Evolutionary conservation across 2,888 invertebrate species (phyloP).

Genomic region (Dicyrtomina minuta): DNA sequence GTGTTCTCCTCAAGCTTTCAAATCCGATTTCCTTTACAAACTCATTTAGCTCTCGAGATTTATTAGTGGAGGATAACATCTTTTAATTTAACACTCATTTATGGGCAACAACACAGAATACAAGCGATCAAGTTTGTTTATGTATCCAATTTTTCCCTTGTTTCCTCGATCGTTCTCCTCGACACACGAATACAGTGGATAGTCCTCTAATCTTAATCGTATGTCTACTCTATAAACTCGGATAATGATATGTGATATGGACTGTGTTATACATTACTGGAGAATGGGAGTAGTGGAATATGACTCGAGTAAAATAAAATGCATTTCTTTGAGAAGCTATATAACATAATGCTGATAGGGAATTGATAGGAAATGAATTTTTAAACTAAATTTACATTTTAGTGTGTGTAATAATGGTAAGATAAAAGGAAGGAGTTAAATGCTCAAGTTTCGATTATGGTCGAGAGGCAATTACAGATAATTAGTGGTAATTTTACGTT

Average conservation of each 20-base stretch:
- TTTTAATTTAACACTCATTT: conserved; percentile 20
- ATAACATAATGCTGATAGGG: too few relatives aligned
- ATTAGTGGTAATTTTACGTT: conserved; percentile 26
- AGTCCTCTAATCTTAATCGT: not conserved
- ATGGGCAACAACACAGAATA: not conserved
- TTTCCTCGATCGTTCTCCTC: too few relatives aligned
- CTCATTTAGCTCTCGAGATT: conserved; percentile 17
- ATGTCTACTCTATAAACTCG: not conserved
- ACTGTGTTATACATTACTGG: too few relatives aligned
- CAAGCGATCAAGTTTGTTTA: not conserved
- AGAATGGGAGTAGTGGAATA: too few relatives aligned
- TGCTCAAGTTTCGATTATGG: too few relatives aligned
- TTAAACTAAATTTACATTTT: too few relatives aligned
- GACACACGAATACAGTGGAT: not conserved
- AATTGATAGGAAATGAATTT: too few relatives aligned
- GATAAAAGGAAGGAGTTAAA: too few relatives aligned
- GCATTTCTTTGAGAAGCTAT: too few relatives aligned
- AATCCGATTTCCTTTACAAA: conserved; percentile 18
- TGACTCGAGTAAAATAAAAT: too few relatives aligned
- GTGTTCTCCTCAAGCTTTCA: not conserved
- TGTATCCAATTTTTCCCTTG: not conserved
- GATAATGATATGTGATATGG: not conserved
- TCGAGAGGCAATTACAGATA: conserved; percentile 29
- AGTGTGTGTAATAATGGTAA: too few relatives aligned
- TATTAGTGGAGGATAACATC: conserved; percentile 1